Percentiles rank a stretch among this genome's conserved stretches.
These are phyloP conservation scores for Brenthis ino DNA, from an alignment of 2,888 invertebrate species.

Conservation along the genomic window DNA sequence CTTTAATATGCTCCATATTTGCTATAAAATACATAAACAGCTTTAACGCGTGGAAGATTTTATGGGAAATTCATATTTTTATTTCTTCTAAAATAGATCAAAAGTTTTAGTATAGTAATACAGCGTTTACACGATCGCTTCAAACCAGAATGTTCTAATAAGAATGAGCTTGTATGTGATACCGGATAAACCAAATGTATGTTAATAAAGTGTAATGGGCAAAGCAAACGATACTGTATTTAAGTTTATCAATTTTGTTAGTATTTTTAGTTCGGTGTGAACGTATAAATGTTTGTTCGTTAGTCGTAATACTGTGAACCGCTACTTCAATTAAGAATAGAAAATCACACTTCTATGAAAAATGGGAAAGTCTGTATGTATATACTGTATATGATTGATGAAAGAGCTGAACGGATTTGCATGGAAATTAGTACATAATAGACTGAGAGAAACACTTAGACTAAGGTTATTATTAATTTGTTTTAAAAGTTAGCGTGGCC, in stretches of 20 bases:
- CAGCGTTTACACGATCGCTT: constrained; percentile 4
- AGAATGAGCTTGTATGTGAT: constrained; percentile 54
- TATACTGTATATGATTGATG: no score
- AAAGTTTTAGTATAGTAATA: constrained; percentile 31
- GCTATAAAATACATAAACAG: constrained; percentile 26
- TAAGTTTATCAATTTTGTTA: constrained; percentile 47
- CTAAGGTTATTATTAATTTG: no score
- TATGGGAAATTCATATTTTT: constrained; percentile 35
- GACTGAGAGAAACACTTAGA: no score
- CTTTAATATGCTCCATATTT: constrained; percentile 8
- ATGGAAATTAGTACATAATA: no score
- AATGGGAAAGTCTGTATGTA: no score
- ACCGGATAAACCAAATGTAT: constrained; percentile 56
- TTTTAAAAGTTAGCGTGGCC: no score
- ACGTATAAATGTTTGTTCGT: constrained; percentile 23
- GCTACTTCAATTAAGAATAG: not conserved
- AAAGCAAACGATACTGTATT: constrained; percentile 54
- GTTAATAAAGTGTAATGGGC: constrained; percentile 61
- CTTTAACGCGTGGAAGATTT: constrained; percentile 27
- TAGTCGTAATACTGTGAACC: not conserved
- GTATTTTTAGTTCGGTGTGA: constrained; percentile 42
- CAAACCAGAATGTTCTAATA: constrained; percentile 52
- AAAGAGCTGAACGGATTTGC: no score
- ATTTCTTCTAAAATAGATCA: constrained; percentile 40
- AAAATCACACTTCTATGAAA: not conserved